Evolutionary conservation across 2,113 vertebrate genomes (phyloP).

Genomic region (Mormoops blainvillei): DNA sequence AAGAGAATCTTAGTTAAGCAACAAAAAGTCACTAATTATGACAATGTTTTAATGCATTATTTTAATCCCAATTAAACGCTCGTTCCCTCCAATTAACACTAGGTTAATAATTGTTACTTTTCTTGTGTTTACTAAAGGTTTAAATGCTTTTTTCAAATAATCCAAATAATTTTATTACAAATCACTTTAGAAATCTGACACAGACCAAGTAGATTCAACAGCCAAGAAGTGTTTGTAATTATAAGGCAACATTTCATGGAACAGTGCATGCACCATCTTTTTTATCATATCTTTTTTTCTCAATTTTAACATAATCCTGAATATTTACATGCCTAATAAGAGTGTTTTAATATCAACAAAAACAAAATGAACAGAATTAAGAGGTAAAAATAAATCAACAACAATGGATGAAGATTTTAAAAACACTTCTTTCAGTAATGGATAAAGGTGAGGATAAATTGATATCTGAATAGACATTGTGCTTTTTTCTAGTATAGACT

Average conservation of each 20-base stretch:
- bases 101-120: neutral
- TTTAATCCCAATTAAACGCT: neutral
- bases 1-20: neutral
- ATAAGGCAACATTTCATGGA: neutral
- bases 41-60: neutral
- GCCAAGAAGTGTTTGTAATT: neutral
- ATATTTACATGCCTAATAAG: neutral
- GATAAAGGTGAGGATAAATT: neutral
- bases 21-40: neutral
- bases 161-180: neutral
- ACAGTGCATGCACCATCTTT: neutral
- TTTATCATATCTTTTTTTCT: too few relatives aligned
- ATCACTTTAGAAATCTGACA: neutral
- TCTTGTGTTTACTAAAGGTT: neutral
- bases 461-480: neutral
- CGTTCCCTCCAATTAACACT: neutral
- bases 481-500: neutral
- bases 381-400: neutral
- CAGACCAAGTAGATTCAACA: neutral
- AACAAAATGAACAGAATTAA: neutral
- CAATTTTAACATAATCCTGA: neutral
- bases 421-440: neutral
- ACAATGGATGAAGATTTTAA: neutral
- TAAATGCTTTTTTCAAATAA: neutral
- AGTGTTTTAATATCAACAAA: neutral